Evolutionary conservation across 1,140 invertebrate genomes (phyloP), one percentile per base, ranked within the genome.

Genomic region (Trinorchestia longiramus): DNA sequence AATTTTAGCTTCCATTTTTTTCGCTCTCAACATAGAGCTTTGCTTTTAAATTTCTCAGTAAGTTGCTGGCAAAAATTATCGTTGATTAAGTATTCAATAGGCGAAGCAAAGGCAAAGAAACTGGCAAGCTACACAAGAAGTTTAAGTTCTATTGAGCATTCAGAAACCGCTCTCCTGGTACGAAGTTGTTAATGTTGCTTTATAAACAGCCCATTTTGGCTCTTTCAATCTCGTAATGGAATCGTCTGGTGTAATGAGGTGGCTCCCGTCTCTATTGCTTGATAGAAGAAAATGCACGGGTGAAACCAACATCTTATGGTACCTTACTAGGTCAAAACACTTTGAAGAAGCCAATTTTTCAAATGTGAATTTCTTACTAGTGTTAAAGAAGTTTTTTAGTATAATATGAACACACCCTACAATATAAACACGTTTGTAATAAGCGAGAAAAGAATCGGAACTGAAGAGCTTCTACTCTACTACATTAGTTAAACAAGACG

Each of bases 191-290:
- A 90, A 47, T 94, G 92, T 94, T 44, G 92, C 92, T 94, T 94
- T 47, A n/a, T 94, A 94, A 94, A 94, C 92, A 94, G 92, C 43
- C 44, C 92, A 47, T 94, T 90, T 90, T 90, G 88, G 88, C 88
- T 43, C 88, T 90, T 90, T 94, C 44, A 94, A 94, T 94, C 44
- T 94, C 36, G 92, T 94, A 94, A 94, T 94, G 92, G 92, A 94
- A 45, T 43, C 92, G 43, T 94, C 44, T 94, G 88, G 88, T 90
- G 88, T 90, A 90, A 90, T 90, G 88, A 90, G 88, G 88, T 90
- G 43, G 88, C 88, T 42, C 11, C 88, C 88, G 88, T 90, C 88
- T 90, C 43, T 43, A 90, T 42, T 90, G 88, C 88, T 90, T 90
- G 88, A 90, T 90, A 90, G 43, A 36, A 40, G 41, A 17, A 90